A percentile compares a stretch with the other conserved stretches of the same genome.
Conservation (phyloP, 1,140 invertebrate genomes). For the Stegodyphus dumicola region DNA sequence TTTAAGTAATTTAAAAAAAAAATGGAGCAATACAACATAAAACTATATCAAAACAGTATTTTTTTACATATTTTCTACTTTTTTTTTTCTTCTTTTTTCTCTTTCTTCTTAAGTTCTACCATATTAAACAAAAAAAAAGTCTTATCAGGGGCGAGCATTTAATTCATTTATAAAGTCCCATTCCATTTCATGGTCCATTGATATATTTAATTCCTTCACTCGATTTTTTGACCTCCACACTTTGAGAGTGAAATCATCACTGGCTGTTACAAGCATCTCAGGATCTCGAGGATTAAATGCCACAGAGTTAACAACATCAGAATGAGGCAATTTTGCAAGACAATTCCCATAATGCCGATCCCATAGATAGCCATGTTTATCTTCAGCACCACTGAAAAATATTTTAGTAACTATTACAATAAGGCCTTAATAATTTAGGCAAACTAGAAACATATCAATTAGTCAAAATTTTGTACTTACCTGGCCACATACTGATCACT, state of each 20-base stretch:
- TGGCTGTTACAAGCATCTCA: slow-evolving; percentile 87
- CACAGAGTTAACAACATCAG: slow-evolving; percentile 87
- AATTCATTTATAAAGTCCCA: not conserved
- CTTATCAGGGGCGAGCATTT: not conserved
- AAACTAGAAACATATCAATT: not conserved
- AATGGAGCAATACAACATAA: no score
- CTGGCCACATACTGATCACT: slow-evolving; percentile 87
- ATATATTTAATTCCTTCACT: slow-evolving; percentile 50
- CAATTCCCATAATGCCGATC: slow-evolving; percentile 87
- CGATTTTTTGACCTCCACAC: slow-evolving; percentile 71
- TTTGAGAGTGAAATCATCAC: slow-evolving; percentile 85
- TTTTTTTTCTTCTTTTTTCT: no score
- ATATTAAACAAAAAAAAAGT: not conserved
- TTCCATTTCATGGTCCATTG: slow-evolving; percentile 16
- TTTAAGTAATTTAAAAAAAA: no score
- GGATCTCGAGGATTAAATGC: slow-evolving; percentile 87
- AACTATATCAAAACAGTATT: no score
- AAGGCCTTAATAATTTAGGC: not conserved
- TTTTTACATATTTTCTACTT: no score
- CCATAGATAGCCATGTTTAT: slow-evolving; percentile 87
- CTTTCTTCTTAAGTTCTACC: no score
- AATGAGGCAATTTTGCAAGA: slow-evolving; percentile 81
- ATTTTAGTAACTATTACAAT: not conserved
- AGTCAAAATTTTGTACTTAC: slow-evolving; percentile 69
- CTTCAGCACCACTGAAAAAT: slow-evolving; percentile 81